Conservation (phyloP, 35 echinoderm and acorn worm genomes). For the Heliocidaris tuberculata region DNA sequence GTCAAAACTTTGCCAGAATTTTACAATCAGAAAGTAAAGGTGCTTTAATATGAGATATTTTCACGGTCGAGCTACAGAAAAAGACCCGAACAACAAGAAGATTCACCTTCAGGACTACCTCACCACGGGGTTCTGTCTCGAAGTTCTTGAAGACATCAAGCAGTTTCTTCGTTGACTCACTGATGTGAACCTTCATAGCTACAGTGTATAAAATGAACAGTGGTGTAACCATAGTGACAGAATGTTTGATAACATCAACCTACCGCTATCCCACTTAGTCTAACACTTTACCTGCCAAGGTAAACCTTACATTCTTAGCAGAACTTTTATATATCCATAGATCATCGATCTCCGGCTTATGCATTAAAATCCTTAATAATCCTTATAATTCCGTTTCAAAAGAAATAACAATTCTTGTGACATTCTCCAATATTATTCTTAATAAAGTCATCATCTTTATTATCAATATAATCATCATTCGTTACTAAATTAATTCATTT, state of each 20-base stretch:
- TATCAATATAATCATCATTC: background rate
- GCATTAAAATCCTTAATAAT: too few species aligned
- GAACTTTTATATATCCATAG: too few species aligned
- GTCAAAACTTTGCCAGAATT: background rate
- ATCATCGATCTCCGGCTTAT: too few species aligned
- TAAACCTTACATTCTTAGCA: too few species aligned
- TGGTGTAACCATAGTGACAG: background rate
- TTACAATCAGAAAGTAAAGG: background rate
- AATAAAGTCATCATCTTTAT: too few species aligned
- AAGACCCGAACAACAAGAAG: background rate
- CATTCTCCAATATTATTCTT: too few species aligned
- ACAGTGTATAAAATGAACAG: background rate
- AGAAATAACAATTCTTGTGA: too few species aligned
- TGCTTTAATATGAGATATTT: background rate
- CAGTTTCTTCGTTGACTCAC: background rate
- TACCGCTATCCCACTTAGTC: background rate
- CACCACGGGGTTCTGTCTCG: background rate
- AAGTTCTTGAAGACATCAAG: background rate
- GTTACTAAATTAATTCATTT: background rate
- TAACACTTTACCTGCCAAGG: background rate
- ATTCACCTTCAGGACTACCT: slow-evolving; percentile 18
- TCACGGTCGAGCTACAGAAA: background rate
- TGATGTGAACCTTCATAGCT: slow-evolving; percentile 29
- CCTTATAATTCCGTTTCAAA: too few species aligned
- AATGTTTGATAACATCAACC: background rate